phyloP scores from a whole-genome alignment of 2,113 vertebrate genomes.

The Lipotes vexillifer region DNA sequence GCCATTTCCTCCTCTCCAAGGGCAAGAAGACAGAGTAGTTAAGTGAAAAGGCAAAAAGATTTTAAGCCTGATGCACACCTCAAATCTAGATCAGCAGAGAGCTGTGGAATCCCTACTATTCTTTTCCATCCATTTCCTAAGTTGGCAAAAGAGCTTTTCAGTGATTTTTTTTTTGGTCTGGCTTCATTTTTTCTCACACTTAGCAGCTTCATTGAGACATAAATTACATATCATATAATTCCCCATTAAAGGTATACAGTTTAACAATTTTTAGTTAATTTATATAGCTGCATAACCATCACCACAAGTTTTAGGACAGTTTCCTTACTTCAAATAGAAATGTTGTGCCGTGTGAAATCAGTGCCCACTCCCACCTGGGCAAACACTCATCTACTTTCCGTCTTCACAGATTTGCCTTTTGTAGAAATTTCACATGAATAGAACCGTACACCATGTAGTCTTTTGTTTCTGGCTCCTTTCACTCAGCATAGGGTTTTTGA shows the following conservation, averaged over 20 bases:
- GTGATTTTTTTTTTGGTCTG: not conserved
- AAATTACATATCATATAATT: not conserved
- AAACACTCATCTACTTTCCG: not conserved
- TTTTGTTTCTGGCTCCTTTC: not conserved
- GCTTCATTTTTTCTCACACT: not conserved
- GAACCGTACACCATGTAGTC: not conserved
- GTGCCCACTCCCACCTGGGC: not conserved
- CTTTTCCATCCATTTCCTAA: not conserved
- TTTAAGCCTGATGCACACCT: not conserved
- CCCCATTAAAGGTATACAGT: not conserved
- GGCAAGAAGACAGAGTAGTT: not conserved
- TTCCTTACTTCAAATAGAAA: not conserved
- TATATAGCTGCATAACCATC: not conserved
- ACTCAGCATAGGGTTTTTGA: not conserved
- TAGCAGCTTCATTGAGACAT: not conserved
- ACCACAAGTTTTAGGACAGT: not conserved
- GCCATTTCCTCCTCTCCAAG: not conserved
- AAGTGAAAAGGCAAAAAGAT: not conserved
- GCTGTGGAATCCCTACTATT: not conserved
- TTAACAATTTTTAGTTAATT: not conserved
- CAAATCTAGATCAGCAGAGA: not conserved
- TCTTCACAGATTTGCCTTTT: not conserved
- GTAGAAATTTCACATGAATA: not conserved
- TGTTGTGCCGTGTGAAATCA: accelerated
- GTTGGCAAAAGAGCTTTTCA: not conserved